Evolutionary conservation across 1,140 invertebrate species (phyloP).

Genomic region (Theocolax elegans): DNA sequence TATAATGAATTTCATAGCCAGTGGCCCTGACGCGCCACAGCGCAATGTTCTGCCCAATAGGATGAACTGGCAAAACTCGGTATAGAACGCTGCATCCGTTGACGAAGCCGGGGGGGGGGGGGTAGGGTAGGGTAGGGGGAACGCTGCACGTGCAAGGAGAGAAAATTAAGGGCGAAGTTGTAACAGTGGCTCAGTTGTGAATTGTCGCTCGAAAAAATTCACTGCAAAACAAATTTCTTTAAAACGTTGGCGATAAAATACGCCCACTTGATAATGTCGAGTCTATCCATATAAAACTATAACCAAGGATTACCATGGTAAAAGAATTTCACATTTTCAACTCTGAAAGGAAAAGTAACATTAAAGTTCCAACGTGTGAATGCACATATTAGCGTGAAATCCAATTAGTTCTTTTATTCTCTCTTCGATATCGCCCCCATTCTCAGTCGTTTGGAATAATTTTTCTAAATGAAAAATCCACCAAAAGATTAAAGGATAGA

Average conservation of each 20-base stretch:
- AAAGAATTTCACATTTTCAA: no score
- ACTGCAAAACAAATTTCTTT: no score
- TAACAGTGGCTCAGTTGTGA: not conserved
- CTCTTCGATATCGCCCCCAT: not conserved
- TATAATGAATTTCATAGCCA: conserved; percentile 23
- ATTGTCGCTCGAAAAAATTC: no score
- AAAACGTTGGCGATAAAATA: no score
- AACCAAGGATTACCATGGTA: no score
- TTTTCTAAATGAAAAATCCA: conserved; percentile 15
- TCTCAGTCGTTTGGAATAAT: conserved; percentile 1
- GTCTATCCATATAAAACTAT: no score
- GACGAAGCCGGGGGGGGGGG: not conserved
- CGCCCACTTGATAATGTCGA: no score
- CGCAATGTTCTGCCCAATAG: not conserved
- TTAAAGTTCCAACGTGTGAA: no score
- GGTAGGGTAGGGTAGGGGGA: not conserved
- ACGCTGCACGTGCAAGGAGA: not conserved
- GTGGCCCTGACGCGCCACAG: conserved; percentile 4
- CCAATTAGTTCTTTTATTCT: conserved; percentile 5
- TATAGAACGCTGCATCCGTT: not conserved
- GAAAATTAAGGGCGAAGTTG: not conserved
- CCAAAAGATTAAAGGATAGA: not conserved
- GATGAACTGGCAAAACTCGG: not conserved
- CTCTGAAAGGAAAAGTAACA: no score
- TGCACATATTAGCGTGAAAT: no score